These are phyloP conservation scores for Bombus waltoni DNA, from an alignment of 1,140 invertebrate species.

Conservation along the genomic window DNA sequence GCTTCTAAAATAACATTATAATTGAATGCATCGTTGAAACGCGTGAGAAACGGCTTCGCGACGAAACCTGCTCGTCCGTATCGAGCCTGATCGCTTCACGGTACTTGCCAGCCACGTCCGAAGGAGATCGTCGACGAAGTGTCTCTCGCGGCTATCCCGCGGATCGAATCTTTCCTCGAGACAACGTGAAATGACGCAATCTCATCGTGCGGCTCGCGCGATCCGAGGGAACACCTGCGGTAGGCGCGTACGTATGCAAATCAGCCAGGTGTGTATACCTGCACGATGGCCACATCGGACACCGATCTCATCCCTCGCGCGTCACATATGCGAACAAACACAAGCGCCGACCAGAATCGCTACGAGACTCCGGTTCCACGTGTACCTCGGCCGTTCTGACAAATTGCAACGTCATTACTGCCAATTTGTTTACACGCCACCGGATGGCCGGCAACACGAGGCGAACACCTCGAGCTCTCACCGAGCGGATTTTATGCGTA, in stretches of 20 bases:
- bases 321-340: slow-evolving; percentile 42
- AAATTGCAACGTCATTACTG: slow-evolving; percentile 80
- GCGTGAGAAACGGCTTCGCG: not conserved
- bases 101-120: not conserved
- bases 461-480: slow-evolving; percentile 32
- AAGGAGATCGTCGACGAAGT: not conserved
- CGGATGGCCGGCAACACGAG: slow-evolving; percentile 74
- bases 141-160: not conserved
- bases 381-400: slow-evolving; percentile 72
- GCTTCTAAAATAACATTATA: not conserved
- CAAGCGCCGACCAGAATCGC: not conserved
- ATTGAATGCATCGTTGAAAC: not conserved
- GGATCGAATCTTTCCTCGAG: slow-evolving; percentile 36
- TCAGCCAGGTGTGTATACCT: slow-evolving; percentile 54
- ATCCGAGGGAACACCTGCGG: slow-evolving; percentile 24
- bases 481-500: slow-evolving; percentile 53
- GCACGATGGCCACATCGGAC: slow-evolving; percentile 43
- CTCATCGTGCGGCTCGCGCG: slow-evolving; percentile 12
- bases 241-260: slow-evolving; percentile 58
- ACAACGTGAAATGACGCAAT: slow-evolving; percentile 42
- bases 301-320: slow-evolving; percentile 55
- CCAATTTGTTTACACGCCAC: slow-evolving; percentile 80
- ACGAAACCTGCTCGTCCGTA: not conserved
- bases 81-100: not conserved
- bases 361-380: slow-evolving; percentile 9